Conservation (phyloP, 2,797 vertebrate genomes). For the Acipenser transmontanus region DNA sequence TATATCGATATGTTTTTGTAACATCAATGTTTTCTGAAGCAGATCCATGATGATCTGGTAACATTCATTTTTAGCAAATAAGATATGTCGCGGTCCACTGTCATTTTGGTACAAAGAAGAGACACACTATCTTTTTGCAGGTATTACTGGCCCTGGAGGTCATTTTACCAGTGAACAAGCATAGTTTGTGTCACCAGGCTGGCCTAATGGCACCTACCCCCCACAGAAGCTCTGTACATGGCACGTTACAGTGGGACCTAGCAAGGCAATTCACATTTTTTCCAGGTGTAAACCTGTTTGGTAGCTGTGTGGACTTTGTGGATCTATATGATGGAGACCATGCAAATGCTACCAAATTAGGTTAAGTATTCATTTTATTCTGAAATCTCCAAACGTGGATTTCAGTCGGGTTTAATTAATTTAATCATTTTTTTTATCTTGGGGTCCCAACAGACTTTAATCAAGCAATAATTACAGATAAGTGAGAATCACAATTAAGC, state of each 20-base stretch:
- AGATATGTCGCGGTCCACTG: no score
- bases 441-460: no score
- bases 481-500: no score
- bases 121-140: slow-evolving; percentile 15
- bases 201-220: slow-evolving; percentile 48
- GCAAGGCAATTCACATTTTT: slow-evolving; percentile 38
- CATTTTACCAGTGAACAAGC: slow-evolving; percentile 44
- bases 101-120: no score
- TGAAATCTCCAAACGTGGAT: no score
- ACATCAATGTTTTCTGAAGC: no score
- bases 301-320: slow-evolving; percentile 58
- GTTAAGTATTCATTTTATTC: slow-evolving; percentile 5
- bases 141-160: slow-evolving; percentile 38
- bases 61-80: no score
- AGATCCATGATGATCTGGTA: no score
- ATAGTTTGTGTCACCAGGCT: slow-evolving; percentile 55
- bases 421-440: no score
- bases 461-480: no score
- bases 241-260: slow-evolving; percentile 41
- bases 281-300: slow-evolving; percentile 42
- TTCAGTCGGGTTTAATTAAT: no score
- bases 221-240: slow-evolving; percentile 58
- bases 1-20: no score
- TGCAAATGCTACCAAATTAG: slow-evolving; percentile 26
- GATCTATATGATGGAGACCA: slow-evolving; percentile 52